These are phyloP conservation scores for Epinephelus cyanopodus DNA, from an alignment of 2,113 vertebrate genomes.

Conservation along the genomic window DNA sequence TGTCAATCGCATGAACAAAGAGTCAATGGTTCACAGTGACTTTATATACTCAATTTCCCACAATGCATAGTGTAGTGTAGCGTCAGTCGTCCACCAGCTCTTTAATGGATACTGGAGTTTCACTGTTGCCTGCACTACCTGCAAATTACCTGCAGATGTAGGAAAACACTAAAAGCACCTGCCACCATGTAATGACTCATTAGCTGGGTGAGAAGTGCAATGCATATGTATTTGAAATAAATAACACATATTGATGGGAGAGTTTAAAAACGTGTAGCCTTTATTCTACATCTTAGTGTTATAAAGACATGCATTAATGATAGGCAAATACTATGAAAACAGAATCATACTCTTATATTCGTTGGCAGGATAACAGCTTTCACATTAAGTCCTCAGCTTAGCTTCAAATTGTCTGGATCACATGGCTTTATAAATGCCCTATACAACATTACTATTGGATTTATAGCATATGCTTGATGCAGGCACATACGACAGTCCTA, in stretches of 20 bases:
- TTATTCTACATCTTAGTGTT: not conserved
- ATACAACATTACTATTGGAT: too few species aligned
- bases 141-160: not conserved
- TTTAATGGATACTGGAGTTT: constrained; percentile 48
- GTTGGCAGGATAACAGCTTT: not conserved
- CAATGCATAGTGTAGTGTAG: not conserved
- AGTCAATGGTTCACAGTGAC: not conserved
- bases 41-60: constrained; percentile 60
- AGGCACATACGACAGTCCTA: not conserved
- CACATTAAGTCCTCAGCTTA: too few species aligned
- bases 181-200: not conserved
- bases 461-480: not conserved
- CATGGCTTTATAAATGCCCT: not conserved
- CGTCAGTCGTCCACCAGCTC: not conserved
- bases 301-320: not conserved
- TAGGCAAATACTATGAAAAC: not conserved
- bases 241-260: not conserved
- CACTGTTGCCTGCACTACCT: not conserved
- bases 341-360: not conserved
- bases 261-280: too few species aligned
- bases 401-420: not conserved
- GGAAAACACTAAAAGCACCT: not conserved
- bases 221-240: too few species aligned
- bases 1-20: rapidly evolving
- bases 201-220: not conserved